Base-by-base conservation (phyloP, 2,113 vertebrate species). In the Anseranas semipalmata region DNA sequence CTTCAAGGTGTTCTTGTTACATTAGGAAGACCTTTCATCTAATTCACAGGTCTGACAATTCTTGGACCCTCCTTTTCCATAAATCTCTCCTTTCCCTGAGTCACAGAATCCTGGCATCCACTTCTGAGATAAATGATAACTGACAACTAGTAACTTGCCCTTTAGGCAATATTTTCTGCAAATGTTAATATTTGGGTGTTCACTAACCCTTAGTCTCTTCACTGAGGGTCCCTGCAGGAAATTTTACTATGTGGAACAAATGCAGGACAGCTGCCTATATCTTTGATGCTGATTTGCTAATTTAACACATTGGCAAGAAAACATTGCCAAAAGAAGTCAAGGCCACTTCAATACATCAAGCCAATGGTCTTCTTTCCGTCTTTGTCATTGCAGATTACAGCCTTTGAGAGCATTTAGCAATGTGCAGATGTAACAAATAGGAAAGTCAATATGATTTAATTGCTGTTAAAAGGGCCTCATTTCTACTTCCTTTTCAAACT, bases 1-100 rank as follows among this genome's bases (percentile, higher is more conserved):
- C 59, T 91, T 93, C 76, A 91, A 92, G 70, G 77, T 93, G 58
- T 73, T 92, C 45, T 72, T 82, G 35, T n/a, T 89, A 65, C 58
- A 7, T 85, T 91, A 87, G 25, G n/a, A 78, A 91, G 41, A 65
- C 37, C 5, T 82, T 90, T 63, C 13, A 53, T 86, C 39, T 86
- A 52, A 72, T 87, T 94, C 32, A 43, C 14, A 45, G 32, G 30
- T 55, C 66, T 89, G 65, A 66, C 53, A 72, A 58, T 65, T 93
- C 39, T 85, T 81, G 73, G 39, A 60, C 35, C 24, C 4, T 3
- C 0, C 50, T 92, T 90, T 93, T 67, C 73, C 48, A 70, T 60
- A 63, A 66, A 90, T 78, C 39, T 84, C 39, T 84, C 4, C 4
- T 80, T 80, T 74, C 3, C 8, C 8, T 7, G 9, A 28, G 9